These are phyloP conservation scores for Scaptomyza polygonia DNA, from an alignment of 2,888 invertebrate genomes.

Conservation along the genomic window DNA sequence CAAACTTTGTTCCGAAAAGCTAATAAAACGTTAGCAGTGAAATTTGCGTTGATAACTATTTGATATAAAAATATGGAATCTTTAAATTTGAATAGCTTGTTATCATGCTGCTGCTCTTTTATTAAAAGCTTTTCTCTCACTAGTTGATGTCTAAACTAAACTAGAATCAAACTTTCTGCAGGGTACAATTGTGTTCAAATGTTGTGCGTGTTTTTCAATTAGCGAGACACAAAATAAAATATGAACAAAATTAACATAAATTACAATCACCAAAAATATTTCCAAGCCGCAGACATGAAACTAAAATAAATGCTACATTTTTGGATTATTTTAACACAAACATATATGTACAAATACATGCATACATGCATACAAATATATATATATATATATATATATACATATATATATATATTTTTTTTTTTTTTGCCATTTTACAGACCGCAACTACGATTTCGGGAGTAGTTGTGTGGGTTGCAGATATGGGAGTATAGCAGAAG, in stretches of 20 bases:
- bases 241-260: slow-evolving; percentile 56
- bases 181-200: slow-evolving; percentile 14
- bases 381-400: not conserved
- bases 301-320: slow-evolving; percentile 53
- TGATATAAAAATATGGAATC: not conserved
- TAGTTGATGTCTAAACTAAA: not conserved
- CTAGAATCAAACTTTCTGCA: no score
- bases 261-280: slow-evolving; percentile 57
- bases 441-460: slow-evolving; percentile 4
- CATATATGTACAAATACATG: not conserved
- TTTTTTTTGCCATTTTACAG: slow-evolving; percentile 24
- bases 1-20: slow-evolving; percentile 40
- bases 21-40: slow-evolving; percentile 35
- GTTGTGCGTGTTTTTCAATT: slow-evolving; percentile 56
- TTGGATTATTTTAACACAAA: slow-evolving; percentile 6
- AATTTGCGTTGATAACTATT: slow-evolving; percentile 15
- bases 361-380: slow-evolving; percentile 8
- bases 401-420: slow-evolving; percentile 10
- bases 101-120: no score
- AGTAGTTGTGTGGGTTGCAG: slow-evolving; percentile 5
- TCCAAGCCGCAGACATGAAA: slow-evolving; percentile 46
- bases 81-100: not conserved
- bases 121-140: no score
- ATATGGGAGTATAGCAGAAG: slow-evolving; percentile 3
- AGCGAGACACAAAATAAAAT: slow-evolving; percentile 43